Conservation (phyloP, 2,113 vertebrate genomes). For the Globicephala melas region DNA sequence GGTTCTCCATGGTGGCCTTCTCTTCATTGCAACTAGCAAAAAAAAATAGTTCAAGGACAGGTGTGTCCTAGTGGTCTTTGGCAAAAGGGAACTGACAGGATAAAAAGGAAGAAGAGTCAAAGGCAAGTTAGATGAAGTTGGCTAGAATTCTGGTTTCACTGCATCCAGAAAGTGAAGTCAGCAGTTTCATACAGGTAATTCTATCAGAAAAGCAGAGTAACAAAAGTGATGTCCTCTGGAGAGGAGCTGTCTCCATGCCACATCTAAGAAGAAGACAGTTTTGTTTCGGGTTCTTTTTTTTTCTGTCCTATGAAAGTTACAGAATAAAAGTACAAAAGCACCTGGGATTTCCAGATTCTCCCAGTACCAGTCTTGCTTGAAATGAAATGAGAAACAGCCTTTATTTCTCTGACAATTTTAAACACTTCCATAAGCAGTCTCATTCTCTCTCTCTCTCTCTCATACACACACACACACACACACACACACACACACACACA, state of each 20-base stretch:
- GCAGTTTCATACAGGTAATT: not conserved
- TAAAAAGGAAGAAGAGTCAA: not conserved
- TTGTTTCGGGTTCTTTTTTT: not conserved
- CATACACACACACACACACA: not conserved
- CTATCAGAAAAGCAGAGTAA: not conserved
- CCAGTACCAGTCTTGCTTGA: not conserved
- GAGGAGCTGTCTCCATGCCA: not conserved
- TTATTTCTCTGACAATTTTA: not conserved
- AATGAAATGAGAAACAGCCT: not conserved
- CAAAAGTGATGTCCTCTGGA: not conserved
- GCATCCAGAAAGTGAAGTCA: not conserved
- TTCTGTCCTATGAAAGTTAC: not conserved
- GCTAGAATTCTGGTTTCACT: not conserved
- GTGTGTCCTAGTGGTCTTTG: not conserved
- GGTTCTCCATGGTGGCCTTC: not conserved
- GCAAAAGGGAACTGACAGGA: not conserved
- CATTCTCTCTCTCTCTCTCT: not conserved
- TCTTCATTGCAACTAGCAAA: not conserved
- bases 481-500: not conserved
- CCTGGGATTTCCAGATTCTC: not conserved
- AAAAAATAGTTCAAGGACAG: not conserved
- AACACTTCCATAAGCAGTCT: not conserved
- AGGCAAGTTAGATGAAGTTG: not conserved
- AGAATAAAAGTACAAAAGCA: not conserved
- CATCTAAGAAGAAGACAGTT: not conserved